Base-by-base conservation (phyloP, 2,797 vertebrate species). In the Urocyon cinereoargenteus region DNA sequence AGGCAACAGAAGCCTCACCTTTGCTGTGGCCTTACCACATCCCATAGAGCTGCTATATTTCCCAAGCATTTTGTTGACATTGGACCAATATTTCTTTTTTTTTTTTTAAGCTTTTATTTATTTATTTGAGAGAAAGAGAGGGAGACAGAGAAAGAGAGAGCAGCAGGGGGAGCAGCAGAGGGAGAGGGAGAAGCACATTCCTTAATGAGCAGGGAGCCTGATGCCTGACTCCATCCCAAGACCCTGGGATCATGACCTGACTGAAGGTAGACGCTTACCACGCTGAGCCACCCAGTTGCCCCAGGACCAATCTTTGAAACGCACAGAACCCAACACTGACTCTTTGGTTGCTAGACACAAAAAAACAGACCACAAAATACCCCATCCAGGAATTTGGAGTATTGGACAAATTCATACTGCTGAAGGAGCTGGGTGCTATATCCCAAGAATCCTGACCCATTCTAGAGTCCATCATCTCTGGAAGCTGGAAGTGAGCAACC, bases 291-390 rank as follows among this genome's bases (percentile, higher is more conserved):
- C 40, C 40, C 40, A 45, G 5, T 45, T 45, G 40, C 40, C 40
- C 40, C 40, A 45, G 13, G 9, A 12, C 24, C 49, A 8, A 15
- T 28, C 24, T 28, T 83, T 24, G n/a, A 59, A 49, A 3, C 19
- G 11, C 12, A 16, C 40, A 51, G 24, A 45, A 9, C n/a, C 64
- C 84, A 34, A 34, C 7, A 9, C 59, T 12, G 62, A 22, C 4
- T 85, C 53, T 72, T 59, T 24, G 36, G n/a, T 61, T 90, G 66
- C 66, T 90, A 90, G 77, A 61, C 36, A 94, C 31, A 78, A 95
- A 53, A 53, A 62, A 3, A 36, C 11, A 51, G 45, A 51, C 40
- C 81, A 55, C 49, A 86, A 82, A 88, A 89, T 12, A 77, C 5
- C 7, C 45, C 14, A 45, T 62, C 66, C 59, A 86, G 68, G 49